Base-by-base conservation (phyloP, 2,797 vertebrate genomes). In the Falco concolor region DNA sequence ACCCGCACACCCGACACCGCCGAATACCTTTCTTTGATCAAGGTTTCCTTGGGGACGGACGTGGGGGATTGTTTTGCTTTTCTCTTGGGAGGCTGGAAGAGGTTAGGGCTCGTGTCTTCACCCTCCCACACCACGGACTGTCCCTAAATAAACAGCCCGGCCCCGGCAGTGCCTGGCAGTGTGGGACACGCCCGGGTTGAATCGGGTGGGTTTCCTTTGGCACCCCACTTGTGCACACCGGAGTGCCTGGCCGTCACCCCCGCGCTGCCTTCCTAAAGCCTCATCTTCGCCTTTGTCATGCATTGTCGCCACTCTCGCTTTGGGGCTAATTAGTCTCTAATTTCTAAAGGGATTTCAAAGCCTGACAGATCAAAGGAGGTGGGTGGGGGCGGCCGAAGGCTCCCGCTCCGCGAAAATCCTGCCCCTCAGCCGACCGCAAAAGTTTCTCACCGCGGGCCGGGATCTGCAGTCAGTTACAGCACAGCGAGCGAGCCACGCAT, bases 301-400 rank as follows among this genome's bases (percentile, higher is more conserved):
- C 84, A 14, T 13, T 57, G 79, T 27, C 47, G 56, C 27, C 73
- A 56, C 74, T 68, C 68, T 73, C 54, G 2, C 85, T 91, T 84
- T 53, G 40, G 17, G 44, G 30, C 73, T 91, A 89, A 87, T 91
- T 87, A 90, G 77, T 20, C 20, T 73, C 53, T 82, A 56, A 84
- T 94, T 88, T 95, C 85, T 64, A 63, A 67, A 40, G 54, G 16
- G 28, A 34, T 84, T 95, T 86, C 76, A 86, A 95, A 94, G 30
- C 44, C n/a, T 30, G 9, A 44, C 52, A 50, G 84, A 92, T 85
- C 53, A 95, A 95, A 95, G 86, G 44, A 59, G 18, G 44, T 2
- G 19, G 25, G 23, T 21, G 54, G 64, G 13, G 61, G 57, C 4
- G 3, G n/a, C 22, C 13, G 36, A 61, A 65, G 22, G 9, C 87